Conservation (phyloP, 1,140 invertebrate species). For the Ooceraea biroi region DNA sequence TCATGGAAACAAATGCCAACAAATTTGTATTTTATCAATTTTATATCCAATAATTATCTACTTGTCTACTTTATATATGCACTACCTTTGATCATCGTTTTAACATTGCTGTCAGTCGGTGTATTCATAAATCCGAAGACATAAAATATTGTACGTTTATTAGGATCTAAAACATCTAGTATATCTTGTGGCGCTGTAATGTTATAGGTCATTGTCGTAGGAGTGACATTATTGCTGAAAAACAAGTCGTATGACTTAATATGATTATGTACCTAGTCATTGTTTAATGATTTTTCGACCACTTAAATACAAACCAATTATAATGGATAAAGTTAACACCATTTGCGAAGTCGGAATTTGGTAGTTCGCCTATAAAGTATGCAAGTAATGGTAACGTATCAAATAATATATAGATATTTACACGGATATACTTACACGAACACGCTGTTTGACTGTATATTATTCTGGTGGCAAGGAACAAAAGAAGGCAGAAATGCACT, state of each 20-base stretch:
- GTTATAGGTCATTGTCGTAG: neutral
- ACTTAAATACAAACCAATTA: slow-evolving; percentile 16
- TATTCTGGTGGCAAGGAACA: too few species aligned
- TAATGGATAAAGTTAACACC: slow-evolving; percentile 26
- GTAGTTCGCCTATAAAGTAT: neutral
- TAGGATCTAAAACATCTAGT: neutral
- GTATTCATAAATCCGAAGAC: slow-evolving; percentile 42
- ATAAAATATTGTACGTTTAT: slow-evolving; percentile 7
- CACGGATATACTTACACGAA: too few species aligned
- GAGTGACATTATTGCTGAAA: neutral
- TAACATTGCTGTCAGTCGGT: neutral
- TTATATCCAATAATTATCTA: neutral
- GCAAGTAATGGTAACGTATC: too few species aligned
- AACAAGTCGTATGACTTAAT: too few species aligned
- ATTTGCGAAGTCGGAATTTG: neutral
- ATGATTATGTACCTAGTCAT: neutral
- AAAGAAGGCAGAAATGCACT: too few species aligned
- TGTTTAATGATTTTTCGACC: neutral
- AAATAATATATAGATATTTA: too few species aligned
- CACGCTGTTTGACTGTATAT: too few species aligned
- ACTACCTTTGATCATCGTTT: slow-evolving; percentile 22
- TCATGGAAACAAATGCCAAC: neutral
- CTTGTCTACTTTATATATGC: neutral
- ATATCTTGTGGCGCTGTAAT: neutral
- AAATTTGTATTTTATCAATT: neutral